A percentile compares a stretch with the other conserved stretches of the same genome.
phyloP scores from a whole-genome alignment of 2,888 invertebrate genomes.

The Ornithoptera alexandrae region DNA sequence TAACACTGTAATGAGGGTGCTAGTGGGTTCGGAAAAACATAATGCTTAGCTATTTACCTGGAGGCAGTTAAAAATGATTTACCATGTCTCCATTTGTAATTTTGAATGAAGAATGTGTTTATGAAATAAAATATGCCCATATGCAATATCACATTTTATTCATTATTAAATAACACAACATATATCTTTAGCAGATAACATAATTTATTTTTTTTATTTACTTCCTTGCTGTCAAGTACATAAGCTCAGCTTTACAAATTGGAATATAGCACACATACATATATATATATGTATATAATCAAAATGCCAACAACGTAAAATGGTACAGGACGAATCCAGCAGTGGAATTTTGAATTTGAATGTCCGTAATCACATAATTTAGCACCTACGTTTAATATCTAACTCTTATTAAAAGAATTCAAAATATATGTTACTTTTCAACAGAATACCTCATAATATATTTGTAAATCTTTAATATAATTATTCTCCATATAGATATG shows the following conservation, averaged over 20 bases:
- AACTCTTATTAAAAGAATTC: slow-evolving; percentile 2
- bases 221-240: slow-evolving; percentile 50
- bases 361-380: slow-evolving; percentile 26
- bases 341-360: slow-evolving; percentile 41
- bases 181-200: slow-evolving; percentile 72
- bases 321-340: slow-evolving; percentile 47
- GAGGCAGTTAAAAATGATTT: too few species aligned
- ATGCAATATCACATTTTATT: slow-evolving; percentile 77
- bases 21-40: too few species aligned
- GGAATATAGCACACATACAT: slow-evolving; percentile 50
- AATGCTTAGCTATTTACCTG: too few species aligned
- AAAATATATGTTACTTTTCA: slow-evolving; percentile 1
- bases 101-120: background rate
- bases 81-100: too few species aligned
- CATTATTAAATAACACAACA: slow-evolving; percentile 72
- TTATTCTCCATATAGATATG: slow-evolving; percentile 26
- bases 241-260: slow-evolving; percentile 65
- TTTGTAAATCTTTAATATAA: background rate
- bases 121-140: slow-evolving; percentile 35
- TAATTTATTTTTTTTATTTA: slow-evolving; percentile 54
- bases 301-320: slow-evolving; percentile 70
- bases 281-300: slow-evolving; percentile 47
- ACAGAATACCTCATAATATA: slow-evolving; percentile 2
- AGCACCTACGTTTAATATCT: slow-evolving; percentile 21
- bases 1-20: too few species aligned